These are phyloP conservation scores for Myotis findleyi DNA, from an alignment of 2,797 vertebrate species.

Conservation along the genomic window DNA sequence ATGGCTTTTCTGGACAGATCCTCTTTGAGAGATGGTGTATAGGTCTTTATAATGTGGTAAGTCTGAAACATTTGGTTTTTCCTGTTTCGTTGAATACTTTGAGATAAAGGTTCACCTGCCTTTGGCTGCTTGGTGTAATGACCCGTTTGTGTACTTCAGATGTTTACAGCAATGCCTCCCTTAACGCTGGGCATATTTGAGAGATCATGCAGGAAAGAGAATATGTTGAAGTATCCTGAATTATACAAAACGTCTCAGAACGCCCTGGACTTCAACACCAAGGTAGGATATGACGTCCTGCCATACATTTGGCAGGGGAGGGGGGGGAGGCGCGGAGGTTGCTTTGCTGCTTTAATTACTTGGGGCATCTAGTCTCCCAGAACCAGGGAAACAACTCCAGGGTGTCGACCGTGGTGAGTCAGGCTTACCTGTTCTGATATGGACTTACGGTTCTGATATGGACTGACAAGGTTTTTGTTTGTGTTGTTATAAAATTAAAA, in stretches of 20 bases:
- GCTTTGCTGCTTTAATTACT: neutral
- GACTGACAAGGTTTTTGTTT: neutral
- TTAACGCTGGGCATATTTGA: slow-evolving; percentile 99
- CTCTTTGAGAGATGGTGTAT: slow-evolving; percentile 99
- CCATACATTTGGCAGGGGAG: accelerated
- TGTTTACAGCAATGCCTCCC: slow-evolving; percentile 98
- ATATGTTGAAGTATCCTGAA: slow-evolving; percentile 99
- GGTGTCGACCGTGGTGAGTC: neutral
- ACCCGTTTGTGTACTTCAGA: slow-evolving; percentile 84
- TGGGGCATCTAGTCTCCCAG: neutral
- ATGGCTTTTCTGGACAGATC: slow-evolving; percentile 99
- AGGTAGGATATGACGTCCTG: slow-evolving; percentile 79
- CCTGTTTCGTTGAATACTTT: slow-evolving; percentile 21
- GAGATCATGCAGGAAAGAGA: slow-evolving; percentile 97
- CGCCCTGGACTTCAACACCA: slow-evolving; percentile 96
- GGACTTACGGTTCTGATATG: neutral
- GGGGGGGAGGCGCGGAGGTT: neutral
- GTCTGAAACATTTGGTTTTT: slow-evolving; percentile 76
- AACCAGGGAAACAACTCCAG: neutral
- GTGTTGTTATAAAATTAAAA: neutral
- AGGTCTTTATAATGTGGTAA: slow-evolving; percentile 99
- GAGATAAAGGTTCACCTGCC: neutral
- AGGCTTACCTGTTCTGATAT: neutral
- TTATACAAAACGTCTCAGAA: slow-evolving; percentile 99
- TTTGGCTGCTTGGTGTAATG: neutral